phyloP scores from a whole-genome alignment of 2,113 vertebrate species.

The Alethe castanea region DNA sequence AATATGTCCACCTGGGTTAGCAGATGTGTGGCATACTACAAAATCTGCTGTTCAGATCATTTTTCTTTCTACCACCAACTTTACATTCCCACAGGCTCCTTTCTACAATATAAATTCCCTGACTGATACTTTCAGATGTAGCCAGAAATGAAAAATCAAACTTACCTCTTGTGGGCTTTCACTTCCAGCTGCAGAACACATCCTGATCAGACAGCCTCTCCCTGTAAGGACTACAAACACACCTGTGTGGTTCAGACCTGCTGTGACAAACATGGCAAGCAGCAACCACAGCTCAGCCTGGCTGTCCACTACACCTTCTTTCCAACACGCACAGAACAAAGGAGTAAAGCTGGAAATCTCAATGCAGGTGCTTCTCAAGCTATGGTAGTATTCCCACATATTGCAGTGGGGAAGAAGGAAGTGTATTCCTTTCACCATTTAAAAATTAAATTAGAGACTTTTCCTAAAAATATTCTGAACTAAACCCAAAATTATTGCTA shows the following conservation, averaged over 20 bases:
- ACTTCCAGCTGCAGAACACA: background rate
- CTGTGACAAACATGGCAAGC: background rate
- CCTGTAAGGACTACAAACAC: background rate
- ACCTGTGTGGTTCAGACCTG: background rate
- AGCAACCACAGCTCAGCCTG: background rate
- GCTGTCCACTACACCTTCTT: background rate
- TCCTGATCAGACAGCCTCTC: background rate
- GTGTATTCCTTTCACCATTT: rapidly evolving
- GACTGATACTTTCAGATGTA: background rate
- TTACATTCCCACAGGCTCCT: background rate
- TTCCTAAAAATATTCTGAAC: background rate
- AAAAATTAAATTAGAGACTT: background rate
- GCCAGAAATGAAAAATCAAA: background rate
- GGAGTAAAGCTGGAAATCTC: background rate
- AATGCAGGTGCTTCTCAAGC: background rate
- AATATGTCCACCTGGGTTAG: background rate
- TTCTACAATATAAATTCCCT: background rate
- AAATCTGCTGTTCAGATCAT: background rate
- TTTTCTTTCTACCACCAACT: background rate
- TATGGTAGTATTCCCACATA: rapidly evolving
- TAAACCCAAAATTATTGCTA: background rate
- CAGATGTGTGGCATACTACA: background rate
- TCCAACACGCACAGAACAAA: background rate
- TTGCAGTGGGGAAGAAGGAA: background rate
- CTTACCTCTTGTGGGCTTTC: background rate